Evolutionary conservation across 2,888 invertebrate genomes (phyloP).

Genomic region (Neoitamus cyanurus): DNA sequence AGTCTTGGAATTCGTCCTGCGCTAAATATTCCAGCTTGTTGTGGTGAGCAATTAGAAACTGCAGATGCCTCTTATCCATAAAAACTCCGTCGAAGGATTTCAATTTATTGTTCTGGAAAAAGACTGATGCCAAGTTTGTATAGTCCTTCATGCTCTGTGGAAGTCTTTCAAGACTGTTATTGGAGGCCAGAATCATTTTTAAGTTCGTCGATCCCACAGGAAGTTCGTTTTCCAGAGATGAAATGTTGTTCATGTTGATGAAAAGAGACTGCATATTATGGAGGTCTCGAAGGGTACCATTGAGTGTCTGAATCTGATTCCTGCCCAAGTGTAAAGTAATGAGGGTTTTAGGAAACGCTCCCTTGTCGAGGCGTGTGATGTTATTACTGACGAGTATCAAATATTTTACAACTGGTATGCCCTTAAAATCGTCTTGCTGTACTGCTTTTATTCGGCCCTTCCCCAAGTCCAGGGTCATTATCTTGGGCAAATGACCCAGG

Average conservation of each 20-base stretch:
- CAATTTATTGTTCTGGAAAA: conserved; percentile 79
- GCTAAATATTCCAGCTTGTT: conserved; percentile 81
- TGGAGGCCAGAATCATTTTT: conserved; percentile 77
- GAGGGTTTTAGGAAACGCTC: conserved; percentile 76
- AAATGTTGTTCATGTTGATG: conserved; percentile 80
- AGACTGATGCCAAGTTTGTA: conserved; percentile 76
- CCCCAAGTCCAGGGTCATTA: conserved; percentile 84
- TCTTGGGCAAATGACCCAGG: conserved; percentile 78
- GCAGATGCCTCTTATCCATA: conserved; percentile 75
- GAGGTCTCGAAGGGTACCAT: conserved; percentile 81
- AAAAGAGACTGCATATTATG: conserved; percentile 81
- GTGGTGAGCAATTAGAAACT: conserved; percentile 76
- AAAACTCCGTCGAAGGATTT: conserved; percentile 78
- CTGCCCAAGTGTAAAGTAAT: conserved; percentile 79
- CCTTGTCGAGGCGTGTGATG: conserved; percentile 77
- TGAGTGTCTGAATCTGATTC: conserved; percentile 78
- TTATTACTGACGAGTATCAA: conserved; percentile 81
- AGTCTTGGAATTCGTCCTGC: conserved; percentile 80
- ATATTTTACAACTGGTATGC: conserved; percentile 74
- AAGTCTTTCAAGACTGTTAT: conserved; percentile 77
- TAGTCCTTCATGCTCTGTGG: conserved; percentile 79
- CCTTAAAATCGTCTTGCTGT: conserved; percentile 80
- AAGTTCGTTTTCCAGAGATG: conserved; percentile 79
- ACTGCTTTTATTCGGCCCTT: conserved; percentile 82
- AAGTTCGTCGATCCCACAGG: conserved; percentile 75